These are phyloP conservation scores for Maccullochella peelii DNA, from an alignment of 2,113 vertebrate genomes.

Conservation along the genomic window DNA sequence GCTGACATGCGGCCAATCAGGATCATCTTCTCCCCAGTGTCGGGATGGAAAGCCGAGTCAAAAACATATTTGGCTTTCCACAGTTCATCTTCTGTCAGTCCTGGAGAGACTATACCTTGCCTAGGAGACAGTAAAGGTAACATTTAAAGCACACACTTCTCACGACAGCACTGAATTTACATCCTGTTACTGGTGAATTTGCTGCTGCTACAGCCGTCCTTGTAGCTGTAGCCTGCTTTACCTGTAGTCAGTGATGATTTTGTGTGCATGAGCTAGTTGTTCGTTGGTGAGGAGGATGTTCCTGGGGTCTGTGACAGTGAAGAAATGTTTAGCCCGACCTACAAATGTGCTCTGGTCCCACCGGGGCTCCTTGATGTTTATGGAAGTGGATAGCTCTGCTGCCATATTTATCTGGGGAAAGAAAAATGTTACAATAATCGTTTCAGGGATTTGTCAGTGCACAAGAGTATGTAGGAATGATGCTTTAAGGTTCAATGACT, in stretches of 20 bases:
- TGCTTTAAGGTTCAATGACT: not conserved
- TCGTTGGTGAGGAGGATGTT: slow-evolving; percentile 92
- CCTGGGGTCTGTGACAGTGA: slow-evolving; percentile 97
- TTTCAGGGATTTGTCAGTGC: not conserved
- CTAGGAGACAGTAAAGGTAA: slow-evolving; percentile 71
- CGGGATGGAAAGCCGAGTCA: slow-evolving; percentile 97
- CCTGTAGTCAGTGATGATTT: slow-evolving; percentile 95
- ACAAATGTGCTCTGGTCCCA: slow-evolving; percentile 97
- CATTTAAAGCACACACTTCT: not conserved
- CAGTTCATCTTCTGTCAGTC: slow-evolving; percentile 94
- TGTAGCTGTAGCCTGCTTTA: slow-evolving; percentile 62
- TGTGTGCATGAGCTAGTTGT: slow-evolving; percentile 88
- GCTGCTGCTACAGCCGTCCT: not conserved
- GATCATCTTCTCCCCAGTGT: slow-evolving; percentile 98
- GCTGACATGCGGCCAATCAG: slow-evolving; percentile 98
- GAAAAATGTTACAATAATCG: not conserved
- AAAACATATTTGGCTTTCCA: slow-evolving; percentile 97
- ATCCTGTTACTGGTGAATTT: not conserved
- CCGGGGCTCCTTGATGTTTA: slow-evolving; percentile 96
- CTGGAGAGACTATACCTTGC: slow-evolving; percentile 89
- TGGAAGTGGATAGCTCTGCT: slow-evolving; percentile 88
- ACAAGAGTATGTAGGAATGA: not conserved
- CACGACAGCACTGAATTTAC: not conserved
- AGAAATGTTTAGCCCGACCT: slow-evolving; percentile 96
- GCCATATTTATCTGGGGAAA: slow-evolving; percentile 88